These are phyloP conservation scores for Tetramorium bicarinatum DNA, from an alignment of 2,888 invertebrate genomes.

Conservation along the genomic window DNA sequence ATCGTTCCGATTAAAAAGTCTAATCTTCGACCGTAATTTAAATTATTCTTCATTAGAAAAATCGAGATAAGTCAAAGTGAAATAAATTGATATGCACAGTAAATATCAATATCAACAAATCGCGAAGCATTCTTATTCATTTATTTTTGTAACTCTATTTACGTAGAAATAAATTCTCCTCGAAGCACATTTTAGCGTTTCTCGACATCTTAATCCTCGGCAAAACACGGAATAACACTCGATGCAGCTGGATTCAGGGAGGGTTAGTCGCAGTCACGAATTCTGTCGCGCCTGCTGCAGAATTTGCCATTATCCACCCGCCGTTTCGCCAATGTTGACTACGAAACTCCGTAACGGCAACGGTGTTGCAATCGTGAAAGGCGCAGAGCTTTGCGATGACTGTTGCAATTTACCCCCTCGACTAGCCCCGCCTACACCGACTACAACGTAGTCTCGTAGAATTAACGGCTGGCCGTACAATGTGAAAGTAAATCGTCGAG, in stretches of 20 bases:
- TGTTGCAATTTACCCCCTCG: slow-evolving; percentile 54
- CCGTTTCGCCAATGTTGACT: slow-evolving; percentile 38
- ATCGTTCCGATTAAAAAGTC: not conserved
- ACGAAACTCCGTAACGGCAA: slow-evolving; percentile 35
- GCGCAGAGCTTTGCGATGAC: slow-evolving; percentile 40
- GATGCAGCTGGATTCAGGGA: slow-evolving; percentile 7
- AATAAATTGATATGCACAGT: not conserved
- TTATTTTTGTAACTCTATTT: not conserved
- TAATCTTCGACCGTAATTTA: not conserved
- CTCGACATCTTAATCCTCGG: not conserved
- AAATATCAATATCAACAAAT: not conserved
- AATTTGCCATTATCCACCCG: slow-evolving; percentile 50
- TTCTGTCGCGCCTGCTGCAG: slow-evolving; percentile 25
- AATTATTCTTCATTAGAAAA: not conserved
- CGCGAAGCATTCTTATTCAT: not conserved
- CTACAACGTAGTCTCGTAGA: slow-evolving; percentile 28
- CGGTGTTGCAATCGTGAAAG: slow-evolving; percentile 49
- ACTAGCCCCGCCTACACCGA: slow-evolving; percentile 45
- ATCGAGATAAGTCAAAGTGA: not conserved
- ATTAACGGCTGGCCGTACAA: slow-evolving; percentile 11
- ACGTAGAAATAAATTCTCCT: not conserved
- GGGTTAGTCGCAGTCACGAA: slow-evolving; percentile 36
- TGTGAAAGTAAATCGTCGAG: slow-evolving; percentile 40
- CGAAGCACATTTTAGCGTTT: not conserved
- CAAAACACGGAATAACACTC: not conserved